Base-by-base conservation (phyloP, 2,888 invertebrate genomes). In the Dyspetes luteomarginatus region DNA sequence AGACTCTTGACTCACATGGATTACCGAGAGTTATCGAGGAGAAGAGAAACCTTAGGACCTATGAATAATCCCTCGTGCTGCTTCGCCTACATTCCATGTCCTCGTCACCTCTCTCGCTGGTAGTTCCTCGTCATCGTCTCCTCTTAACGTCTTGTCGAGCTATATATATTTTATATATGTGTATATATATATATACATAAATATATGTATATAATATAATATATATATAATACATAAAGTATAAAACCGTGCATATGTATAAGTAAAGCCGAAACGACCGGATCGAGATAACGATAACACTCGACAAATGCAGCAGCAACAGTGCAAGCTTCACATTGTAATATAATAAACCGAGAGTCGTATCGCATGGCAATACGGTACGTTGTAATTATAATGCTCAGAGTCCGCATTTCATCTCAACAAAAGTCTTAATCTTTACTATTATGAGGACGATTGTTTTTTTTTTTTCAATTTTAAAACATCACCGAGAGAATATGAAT, bases 41-140 rank as follows among this genome's bases (percentile, higher is more conserved):
- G 74, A 56, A 78, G 69, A 69, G 91, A 91, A 91, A 88, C 91
- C 90, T 90, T 91, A 91, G 88, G 84, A 90, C 85, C 87, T 86
- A 86, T 56, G 67, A 81, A 78, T 81, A 89, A 89, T 88, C 89
- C 88, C 87, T 86, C 85, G 83, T 83, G 85, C 86, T 81, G 74
- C 86, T 80, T 50, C 86, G 89, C 86, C 87, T 88, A 88, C 85
- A 86, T 89, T 86, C 85, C 82, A 83, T 83, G 85, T 85, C 86
- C 84, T 85, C 85, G 87, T 86, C 82, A 79, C 71, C 80, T 79
- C 60, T 62, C 75, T 58, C 24, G 24, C 60, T 45, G 36, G 55
- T 50, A 28, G 62, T 56, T 22, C 7, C 26, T 45, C 28, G 55
- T 28, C 43, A n/a, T 26, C 5, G 4, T 19, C 7, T 22, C 62